Percentiles rank a stretch among this genome's conserved stretches.
phyloP scores from a whole-genome alignment of 1,140 invertebrate genomes.

The Planococcus citri region DNA sequence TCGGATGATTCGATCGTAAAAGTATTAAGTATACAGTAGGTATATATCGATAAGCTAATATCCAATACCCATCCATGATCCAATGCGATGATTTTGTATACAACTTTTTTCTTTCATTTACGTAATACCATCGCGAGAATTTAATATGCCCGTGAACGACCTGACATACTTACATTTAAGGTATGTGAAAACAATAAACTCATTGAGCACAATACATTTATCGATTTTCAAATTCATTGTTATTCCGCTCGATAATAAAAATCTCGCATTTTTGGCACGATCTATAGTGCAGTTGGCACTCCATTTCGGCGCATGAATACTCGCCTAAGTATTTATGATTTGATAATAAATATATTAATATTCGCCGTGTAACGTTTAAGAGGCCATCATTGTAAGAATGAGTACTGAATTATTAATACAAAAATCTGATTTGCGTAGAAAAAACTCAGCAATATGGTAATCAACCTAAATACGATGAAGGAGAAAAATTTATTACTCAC shows the following conservation, averaged over 20 bases:
- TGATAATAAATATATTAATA: conserved; percentile 4
- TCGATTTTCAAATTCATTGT: conserved; percentile 6
- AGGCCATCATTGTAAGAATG: background rate
- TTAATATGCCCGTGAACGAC: background rate
- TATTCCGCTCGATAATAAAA: background rate
- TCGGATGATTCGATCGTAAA: too few relatives aligned
- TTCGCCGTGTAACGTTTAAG: background rate
- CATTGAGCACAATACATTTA: conserved; percentile 1
- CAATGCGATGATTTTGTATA: too few relatives aligned
- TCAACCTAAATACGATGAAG: conserved; percentile 2
- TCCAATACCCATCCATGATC: too few relatives aligned
- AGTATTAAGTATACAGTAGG: too few relatives aligned
- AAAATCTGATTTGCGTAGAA: background rate
- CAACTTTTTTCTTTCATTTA: background rate
- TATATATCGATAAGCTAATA: too few relatives aligned
- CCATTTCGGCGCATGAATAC: background rate
- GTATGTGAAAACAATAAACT: background rate
- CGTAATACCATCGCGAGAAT: background rate
- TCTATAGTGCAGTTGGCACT: background rate
- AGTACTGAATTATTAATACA: background rate
- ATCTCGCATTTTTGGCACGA: background rate
- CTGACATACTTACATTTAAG: background rate
- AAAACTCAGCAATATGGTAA: background rate
- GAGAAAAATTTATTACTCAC: conserved; percentile 4
- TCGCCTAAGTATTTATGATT: background rate